Evolutionary conservation across 2,888 invertebrate species (phyloP), one percentile per base, ranked within the genome.

Genomic region (Tetramorium bicarinatum): DNA sequence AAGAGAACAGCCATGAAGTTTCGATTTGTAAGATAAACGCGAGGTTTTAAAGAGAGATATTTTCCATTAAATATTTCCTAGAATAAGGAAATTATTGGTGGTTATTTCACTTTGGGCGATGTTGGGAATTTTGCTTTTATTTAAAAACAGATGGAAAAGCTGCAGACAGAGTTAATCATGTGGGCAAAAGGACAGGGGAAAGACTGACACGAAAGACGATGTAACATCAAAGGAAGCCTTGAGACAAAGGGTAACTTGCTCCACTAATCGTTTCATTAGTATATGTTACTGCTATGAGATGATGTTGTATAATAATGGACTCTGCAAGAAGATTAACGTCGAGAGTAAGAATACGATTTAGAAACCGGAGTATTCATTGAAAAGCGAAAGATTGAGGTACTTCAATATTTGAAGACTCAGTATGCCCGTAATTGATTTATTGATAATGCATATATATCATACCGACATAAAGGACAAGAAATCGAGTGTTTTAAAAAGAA

Each of bases 31-130:
- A 44, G 13, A 13, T 41, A 59, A 59, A 47, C 7, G 8, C n/a
- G 7, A 44, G 9, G 15, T 54, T 54, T 76, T 67, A 15, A 67
- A 3, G n/a, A 18, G 38, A 44, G 13, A 66, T 25, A 76, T 54
- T 77, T 77, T 54, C 13, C 52, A 52, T 77, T 77, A 77, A 69
- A 41, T 41, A 69, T 41, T 77, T 56, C n/a, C 25, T 67, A n/a
- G 9, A 3, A 67, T 67, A 77, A 67, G 44, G 47, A 25, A 41
- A 25, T 67, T 77, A 25, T 3, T 4, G n/a, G 18, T 13, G 7
- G 38, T 38, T 64, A 34, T 6, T 29, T 61, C 25, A 49, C 44
- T 54, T 56, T 41, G 47, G 38, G 9, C 25, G 18, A 71, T 47
- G 47, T 47, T 77, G 41, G 29, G 8, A n/a, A 56, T n/a, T 72